These are phyloP conservation scores for Euthynnus affinis DNA, from an alignment of 2,797 vertebrate species.

Conservation along the genomic window DNA sequence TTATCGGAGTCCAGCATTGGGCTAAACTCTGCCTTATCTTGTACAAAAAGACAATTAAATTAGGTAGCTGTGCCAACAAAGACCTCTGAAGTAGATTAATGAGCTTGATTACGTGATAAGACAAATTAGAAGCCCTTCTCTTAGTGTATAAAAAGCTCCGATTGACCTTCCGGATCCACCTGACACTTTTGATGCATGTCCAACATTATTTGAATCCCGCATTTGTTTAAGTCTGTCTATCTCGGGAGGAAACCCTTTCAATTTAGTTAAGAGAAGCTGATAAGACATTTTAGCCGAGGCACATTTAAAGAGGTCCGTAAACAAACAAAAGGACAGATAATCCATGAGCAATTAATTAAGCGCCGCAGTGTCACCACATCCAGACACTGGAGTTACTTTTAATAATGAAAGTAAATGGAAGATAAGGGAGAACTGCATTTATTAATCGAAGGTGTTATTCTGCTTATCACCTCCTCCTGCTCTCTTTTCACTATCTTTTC, in stretches of 20 bases:
- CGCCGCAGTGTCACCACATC: constrained; percentile 59
- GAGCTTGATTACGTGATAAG: constrained; percentile 67
- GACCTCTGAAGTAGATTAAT: constrained; percentile 61
- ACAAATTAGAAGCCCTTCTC: constrained; percentile 52
- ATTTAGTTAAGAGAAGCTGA: constrained; percentile 80
- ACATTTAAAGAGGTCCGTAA: constrained; percentile 78
- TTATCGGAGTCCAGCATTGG: constrained; percentile 43
- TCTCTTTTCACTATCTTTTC: not conserved
- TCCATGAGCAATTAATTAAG: constrained; percentile 86
- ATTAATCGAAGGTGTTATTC: constrained; percentile 53
- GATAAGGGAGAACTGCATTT: constrained; percentile 44
- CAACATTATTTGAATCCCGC: constrained; percentile 60
- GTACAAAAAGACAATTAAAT: constrained; percentile 57
- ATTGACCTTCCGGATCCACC: constrained; percentile 39
- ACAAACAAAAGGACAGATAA: constrained; percentile 86
- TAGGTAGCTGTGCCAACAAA: constrained; percentile 36
- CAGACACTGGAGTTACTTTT: constrained; percentile 70
- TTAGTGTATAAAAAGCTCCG: constrained; percentile 38
- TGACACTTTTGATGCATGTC: constrained; percentile 49
- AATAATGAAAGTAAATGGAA: constrained; percentile 76
- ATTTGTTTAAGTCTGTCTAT: constrained; percentile 59
- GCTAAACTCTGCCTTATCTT: constrained; percentile 53
- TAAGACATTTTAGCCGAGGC: constrained; percentile 73
- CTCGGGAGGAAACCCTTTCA: constrained; percentile 63
- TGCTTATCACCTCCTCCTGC: constrained; percentile 29